phyloP scores from a whole-genome alignment of 1,140 invertebrate species.

The Orussus abietinus region DNA sequence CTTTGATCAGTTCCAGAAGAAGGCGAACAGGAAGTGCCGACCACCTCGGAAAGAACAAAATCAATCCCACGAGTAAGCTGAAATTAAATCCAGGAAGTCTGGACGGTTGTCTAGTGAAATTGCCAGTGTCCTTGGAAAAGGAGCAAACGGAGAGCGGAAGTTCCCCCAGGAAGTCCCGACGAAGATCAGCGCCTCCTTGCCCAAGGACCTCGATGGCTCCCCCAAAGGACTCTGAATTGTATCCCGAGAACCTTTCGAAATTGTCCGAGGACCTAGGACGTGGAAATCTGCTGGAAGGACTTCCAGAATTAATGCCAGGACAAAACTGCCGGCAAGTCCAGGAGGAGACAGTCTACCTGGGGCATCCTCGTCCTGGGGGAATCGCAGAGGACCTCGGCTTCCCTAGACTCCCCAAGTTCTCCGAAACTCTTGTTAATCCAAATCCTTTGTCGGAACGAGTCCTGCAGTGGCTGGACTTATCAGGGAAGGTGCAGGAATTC shows the following conservation, averaged over 20 bases:
- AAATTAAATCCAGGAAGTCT: slow-evolving; percentile 25
- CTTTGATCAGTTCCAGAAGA: slow-evolving; percentile 34
- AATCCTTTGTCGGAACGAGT: slow-evolving; percentile 50
- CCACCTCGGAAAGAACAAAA: slow-evolving; percentile 11
- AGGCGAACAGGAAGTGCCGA: slow-evolving; percentile 3
- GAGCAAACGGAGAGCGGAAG: slow-evolving; percentile 15
- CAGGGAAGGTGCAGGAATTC: slow-evolving; percentile 33
- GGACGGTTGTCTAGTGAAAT: slow-evolving; percentile 39
- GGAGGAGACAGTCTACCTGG: no score
- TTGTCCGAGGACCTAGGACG: no score
- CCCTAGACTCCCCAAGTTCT: no score
- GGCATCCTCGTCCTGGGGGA: no score
- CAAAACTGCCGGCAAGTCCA: no score
- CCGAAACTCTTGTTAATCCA: no score
- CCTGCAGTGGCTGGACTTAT: slow-evolving; percentile 53
- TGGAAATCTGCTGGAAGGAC: no score
- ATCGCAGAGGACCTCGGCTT: no score
- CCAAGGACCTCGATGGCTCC: slow-evolving; percentile 1
- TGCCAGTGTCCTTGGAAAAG: slow-evolving; percentile 37
- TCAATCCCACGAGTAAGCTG: slow-evolving; percentile 6
- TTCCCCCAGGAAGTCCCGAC: slow-evolving; percentile 19
- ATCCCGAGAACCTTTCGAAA: no score
- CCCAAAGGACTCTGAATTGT: no score
- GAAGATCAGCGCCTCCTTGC: slow-evolving; percentile 33
- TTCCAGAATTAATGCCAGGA: no score